Percentiles rank a stretch among this genome's conserved stretches.
phyloP scores from a whole-genome alignment of 2,797 vertebrate species.

The Spinibarbus caldwelli region DNA sequence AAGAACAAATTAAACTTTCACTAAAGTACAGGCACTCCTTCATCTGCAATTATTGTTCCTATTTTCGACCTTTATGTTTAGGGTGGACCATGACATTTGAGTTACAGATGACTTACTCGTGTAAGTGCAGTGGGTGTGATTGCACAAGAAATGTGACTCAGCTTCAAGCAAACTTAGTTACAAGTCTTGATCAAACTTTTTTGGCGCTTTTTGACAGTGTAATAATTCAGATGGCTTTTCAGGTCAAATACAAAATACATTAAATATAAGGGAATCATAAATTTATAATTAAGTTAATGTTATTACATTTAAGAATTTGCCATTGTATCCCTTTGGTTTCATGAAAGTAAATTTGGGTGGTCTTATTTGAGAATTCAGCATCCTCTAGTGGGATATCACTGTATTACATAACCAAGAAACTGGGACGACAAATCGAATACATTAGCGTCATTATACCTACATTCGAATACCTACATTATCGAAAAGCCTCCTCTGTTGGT shows the following conservation, averaged over 20 bases:
- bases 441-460: too few species aligned
- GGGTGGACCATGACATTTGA: conserved; percentile 47
- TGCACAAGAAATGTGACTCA: conserved; percentile 13
- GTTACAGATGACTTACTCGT: conserved; percentile 13
- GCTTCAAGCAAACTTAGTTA: background rate
- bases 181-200: background rate
- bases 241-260: background rate
- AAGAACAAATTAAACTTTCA: conserved; percentile 13
- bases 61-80: conserved; percentile 9
- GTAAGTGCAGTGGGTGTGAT: conserved; percentile 30
- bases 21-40: background rate
- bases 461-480: too few species aligned
- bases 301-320: background rate
- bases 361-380: conserved; percentile 19
- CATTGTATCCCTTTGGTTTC: background rate
- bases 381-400: conserved; percentile 38
- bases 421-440: too few species aligned
- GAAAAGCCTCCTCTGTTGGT: background rate
- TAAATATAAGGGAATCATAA: background rate
- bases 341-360: background rate
- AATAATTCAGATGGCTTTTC: background rate
- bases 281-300: background rate
- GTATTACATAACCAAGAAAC: background rate
- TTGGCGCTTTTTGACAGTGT: background rate
- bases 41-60: conserved; percentile 2